phyloP scores from a whole-genome alignment of 2,797 vertebrate genomes.

The Arnoldichthys spilopterus region DNA sequence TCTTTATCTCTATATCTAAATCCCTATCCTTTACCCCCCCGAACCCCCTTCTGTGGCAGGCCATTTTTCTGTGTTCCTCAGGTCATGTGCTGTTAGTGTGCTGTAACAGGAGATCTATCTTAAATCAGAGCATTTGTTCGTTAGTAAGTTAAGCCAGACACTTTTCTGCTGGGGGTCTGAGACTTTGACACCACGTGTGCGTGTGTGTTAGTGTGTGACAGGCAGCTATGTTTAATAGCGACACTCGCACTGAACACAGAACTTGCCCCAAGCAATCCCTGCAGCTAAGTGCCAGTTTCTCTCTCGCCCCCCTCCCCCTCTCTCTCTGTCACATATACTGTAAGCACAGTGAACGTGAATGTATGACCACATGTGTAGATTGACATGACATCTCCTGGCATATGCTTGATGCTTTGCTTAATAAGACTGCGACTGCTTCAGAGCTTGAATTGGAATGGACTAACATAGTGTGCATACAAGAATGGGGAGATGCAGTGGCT shows the following conservation, averaged over 20 bases:
- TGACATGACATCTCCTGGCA: neutral
- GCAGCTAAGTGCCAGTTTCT: conserved; percentile 30
- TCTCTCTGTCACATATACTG: conserved; percentile 4
- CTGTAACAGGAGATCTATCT: conserved; percentile 17
- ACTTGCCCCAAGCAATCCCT: conserved; percentile 50
- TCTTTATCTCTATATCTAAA: too few species aligned
- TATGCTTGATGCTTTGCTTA: neutral
- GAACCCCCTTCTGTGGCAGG: too few species aligned
- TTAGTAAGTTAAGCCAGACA: conserved; percentile 16
- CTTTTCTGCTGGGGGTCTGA: conserved; percentile 14
- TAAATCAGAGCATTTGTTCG: conserved; percentile 26
- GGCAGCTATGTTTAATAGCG: conserved; percentile 46
- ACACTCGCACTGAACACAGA: conserved; percentile 48
- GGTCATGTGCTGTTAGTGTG: conserved; percentile 4
- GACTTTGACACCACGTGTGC: conserved; percentile 1
- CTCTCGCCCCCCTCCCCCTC: conserved; percentile 1
- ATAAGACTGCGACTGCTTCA: neutral
- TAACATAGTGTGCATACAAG: conserved; percentile 1
- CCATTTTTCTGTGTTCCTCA: conserved; percentile 1
- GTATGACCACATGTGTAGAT: neutral
- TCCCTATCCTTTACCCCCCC: too few species aligned
- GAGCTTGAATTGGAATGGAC: neutral
- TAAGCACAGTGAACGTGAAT: neutral
- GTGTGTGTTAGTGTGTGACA: conserved; percentile 29
- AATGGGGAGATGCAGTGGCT: conserved; percentile 32